Evolutionary conservation across 1,140 invertebrate species (phyloP).

Genomic region (Uloborus diversus): DNA sequence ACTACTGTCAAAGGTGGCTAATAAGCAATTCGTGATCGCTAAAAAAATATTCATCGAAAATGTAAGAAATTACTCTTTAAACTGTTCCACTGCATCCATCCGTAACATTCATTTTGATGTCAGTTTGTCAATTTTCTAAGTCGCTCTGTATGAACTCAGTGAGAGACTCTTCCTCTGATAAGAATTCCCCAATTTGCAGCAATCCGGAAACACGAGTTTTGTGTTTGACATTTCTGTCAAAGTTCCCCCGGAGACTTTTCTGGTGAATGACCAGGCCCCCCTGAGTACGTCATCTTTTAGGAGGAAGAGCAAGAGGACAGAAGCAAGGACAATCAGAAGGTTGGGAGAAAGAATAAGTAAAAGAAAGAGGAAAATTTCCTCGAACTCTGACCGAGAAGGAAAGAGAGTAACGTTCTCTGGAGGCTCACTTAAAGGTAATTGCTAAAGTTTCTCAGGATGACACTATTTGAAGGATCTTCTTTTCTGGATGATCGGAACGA

Average conservation of each 20-base stretch:
- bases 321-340: conserved; percentile 7
- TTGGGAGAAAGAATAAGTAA: too few species aligned
- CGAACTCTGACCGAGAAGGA: neutral
- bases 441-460: conserved; percentile 17
- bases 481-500: neutral
- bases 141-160: too few species aligned
- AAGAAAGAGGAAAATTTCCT: neutral
- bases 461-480: conserved; percentile 12
- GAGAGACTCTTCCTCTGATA: too few species aligned
- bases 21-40: too few species aligned
- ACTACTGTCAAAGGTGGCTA: too few species aligned
- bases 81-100: too few species aligned
- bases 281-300: conserved; percentile 23
- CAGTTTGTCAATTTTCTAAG: too few species aligned
- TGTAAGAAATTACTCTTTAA: too few species aligned
- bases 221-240: conserved; percentile 12
- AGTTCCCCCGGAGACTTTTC: conserved; percentile 5
- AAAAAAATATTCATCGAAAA: too few species aligned
- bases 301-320: conserved; percentile 19
- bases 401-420: conserved; percentile 6
- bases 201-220: conserved; percentile 12
- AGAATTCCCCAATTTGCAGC: conserved; percentile 33
- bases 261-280: neutral
- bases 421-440: conserved; percentile 23
- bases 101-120: too few species aligned